These are phyloP conservation scores for Siderastrea siderea DNA, from an alignment of 92 coral and sea anemone genomes.

Conservation along the genomic window DNA sequence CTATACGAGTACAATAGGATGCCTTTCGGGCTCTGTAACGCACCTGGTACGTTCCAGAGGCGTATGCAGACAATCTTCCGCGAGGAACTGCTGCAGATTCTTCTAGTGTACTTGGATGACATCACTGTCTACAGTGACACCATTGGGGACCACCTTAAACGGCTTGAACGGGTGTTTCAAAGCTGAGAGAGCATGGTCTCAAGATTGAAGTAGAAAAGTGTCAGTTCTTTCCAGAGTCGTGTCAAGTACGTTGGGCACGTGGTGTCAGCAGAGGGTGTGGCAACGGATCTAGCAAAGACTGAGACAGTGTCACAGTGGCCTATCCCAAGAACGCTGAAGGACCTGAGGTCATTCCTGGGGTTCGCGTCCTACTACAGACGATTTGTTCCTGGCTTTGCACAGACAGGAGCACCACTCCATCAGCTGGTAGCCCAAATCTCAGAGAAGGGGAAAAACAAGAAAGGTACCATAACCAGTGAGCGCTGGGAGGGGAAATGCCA, in stretches of 20 bases:
- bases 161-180: conserved; percentile 35
- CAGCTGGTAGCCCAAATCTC: conserved; percentile 49
- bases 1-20: conserved; percentile 10
- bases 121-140: conserved; percentile 47
- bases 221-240: conserved; percentile 31
- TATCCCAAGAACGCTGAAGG: conserved; percentile 41
- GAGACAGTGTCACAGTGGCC: conserved; percentile 61
- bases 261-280: conserved; percentile 67
- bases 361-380: conserved; percentile 65
- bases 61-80: conserved; percentile 51
- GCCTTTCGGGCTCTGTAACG: conserved; percentile 67
- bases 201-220: conserved; percentile 67
- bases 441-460: conserved; percentile 42
- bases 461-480: conserved; percentile 38
- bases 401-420: conserved; percentile 59
- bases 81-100: conserved; percentile 48
- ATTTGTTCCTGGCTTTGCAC: conserved; percentile 64
- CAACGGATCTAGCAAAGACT: conserved; percentile 71
- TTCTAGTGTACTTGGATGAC: conserved; percentile 67
- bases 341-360: conserved; percentile 65
- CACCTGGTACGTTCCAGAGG: conserved; percentile 55
- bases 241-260: conserved; percentile 69
- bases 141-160: conserved; percentile 38
- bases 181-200: conserved; percentile 49
- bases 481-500: conserved; percentile 62